phyloP scores from a whole-genome alignment of 2,797 vertebrate genomes.

The Valencia hispanica region DNA sequence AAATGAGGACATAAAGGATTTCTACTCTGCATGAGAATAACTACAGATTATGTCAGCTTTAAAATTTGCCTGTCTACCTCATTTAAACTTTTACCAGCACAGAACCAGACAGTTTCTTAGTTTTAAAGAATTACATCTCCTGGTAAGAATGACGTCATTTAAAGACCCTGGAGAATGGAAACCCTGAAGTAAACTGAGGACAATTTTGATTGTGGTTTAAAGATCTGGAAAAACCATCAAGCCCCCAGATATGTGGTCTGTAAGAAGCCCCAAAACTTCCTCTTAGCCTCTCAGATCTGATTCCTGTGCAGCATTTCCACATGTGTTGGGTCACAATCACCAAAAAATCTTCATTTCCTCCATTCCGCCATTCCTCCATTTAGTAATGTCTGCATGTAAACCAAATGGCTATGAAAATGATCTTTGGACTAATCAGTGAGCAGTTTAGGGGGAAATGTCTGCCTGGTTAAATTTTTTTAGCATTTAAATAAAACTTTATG shows the following conservation, averaged over 20 bases:
- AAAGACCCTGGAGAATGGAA: slow-evolving; percentile 56
- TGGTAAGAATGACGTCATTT: slow-evolving; percentile 71
- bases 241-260: slow-evolving; percentile 68
- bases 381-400: slow-evolving; percentile 65
- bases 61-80: slow-evolving; percentile 25
- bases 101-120: slow-evolving; percentile 46
- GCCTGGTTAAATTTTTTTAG: slow-evolving; percentile 35
- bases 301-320: slow-evolving; percentile 66
- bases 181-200: slow-evolving; percentile 41
- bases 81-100: slow-evolving; percentile 38
- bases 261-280: slow-evolving; percentile 50
- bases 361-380: no score
- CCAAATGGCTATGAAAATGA: slow-evolving; percentile 53
- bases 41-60: slow-evolving; percentile 29
- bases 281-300: slow-evolving; percentile 49
- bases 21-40: slow-evolving; percentile 16
- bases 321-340: slow-evolving; percentile 61
- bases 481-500: not conserved
- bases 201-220: slow-evolving; percentile 61
- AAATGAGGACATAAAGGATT: slow-evolving; percentile 22
- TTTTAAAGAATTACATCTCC: slow-evolving; percentile 43
- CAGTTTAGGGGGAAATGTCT: slow-evolving; percentile 25
- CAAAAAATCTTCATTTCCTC: slow-evolving; percentile 54
- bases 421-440: slow-evolving; percentile 44
- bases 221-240: slow-evolving; percentile 74